Percentiles rank a stretch among this genome's conserved stretches.
These are phyloP conservation scores for Bombus sylvicola DNA, from an alignment of 1,140 invertebrate species.

Conservation along the genomic window DNA sequence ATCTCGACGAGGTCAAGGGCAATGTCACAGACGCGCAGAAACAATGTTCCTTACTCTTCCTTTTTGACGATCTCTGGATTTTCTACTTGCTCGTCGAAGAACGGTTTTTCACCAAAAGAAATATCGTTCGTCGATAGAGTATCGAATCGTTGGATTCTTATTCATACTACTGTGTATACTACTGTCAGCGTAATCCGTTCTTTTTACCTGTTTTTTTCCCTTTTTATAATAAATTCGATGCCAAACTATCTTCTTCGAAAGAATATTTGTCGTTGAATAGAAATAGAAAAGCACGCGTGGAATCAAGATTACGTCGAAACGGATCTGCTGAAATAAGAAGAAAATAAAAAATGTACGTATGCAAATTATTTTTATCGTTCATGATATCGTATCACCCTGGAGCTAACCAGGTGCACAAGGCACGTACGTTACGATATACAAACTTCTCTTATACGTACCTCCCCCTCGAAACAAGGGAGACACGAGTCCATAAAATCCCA, in stretches of 20 bases:
- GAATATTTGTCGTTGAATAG: background rate
- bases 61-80: too few relatives aligned
- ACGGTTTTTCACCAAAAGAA: background rate
- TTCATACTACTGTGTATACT: background rate
- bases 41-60: background rate
- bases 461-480: slow-evolving; percentile 31
- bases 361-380: slow-evolving; percentile 11
- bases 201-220: background rate
- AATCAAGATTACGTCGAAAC: background rate
- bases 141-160: background rate
- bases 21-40: background rate
- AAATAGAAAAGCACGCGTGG: background rate
- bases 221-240: background rate
- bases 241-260: too few relatives aligned
- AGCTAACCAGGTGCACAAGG: slow-evolving; percentile 40
- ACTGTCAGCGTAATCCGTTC: background rate
- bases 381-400: background rate
- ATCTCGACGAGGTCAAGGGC: background rate
- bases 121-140: background rate
- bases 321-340: too few relatives aligned
- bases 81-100: too few relatives aligned
- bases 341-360: background rate
- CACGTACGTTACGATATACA: slow-evolving; percentile 2
- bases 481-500: slow-evolving; percentile 76
- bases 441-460: background rate